Evolutionary conservation across 30 jellyfish, hydroid and myxozoan genomes (phyloP).

Genomic region (Chrysaora quinquecirrha): DNA sequence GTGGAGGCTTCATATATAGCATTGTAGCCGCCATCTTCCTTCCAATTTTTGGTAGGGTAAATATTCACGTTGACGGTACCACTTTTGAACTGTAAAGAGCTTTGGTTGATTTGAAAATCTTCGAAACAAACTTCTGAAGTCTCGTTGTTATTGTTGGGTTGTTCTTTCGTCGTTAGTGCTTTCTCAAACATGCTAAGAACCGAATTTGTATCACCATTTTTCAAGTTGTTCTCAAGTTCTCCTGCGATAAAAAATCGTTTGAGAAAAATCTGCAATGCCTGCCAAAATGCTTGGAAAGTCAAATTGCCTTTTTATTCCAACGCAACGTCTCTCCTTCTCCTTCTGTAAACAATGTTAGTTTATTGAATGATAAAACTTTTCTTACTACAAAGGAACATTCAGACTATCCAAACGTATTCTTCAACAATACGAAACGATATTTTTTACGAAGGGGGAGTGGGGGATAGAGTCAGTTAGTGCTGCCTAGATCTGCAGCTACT

Average conservation of each 20-base stretch:
- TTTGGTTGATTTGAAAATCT: slow-evolving; percentile 19
- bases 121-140: not conserved
- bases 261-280: not conserved
- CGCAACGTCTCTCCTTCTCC: no score
- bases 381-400: no score
- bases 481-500: no score
- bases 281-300: no score
- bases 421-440: no score
- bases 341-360: no score
- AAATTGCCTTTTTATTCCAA: no score
- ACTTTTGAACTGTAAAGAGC: slow-evolving; percentile 15
- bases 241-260: slow-evolving; percentile 4
- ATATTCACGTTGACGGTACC: slow-evolving; percentile 1
- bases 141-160: not conserved
- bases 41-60: slow-evolving; percentile 61
- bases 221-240: slow-evolving; percentile 33
- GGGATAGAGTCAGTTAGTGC: no score
- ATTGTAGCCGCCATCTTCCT: slow-evolving; percentile 13
- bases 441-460: no score
- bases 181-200: slow-evolving; percentile 23
- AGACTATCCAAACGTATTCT: no score
- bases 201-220: slow-evolving; percentile 26
- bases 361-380: no score
- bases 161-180: not conserved
- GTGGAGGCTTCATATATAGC: slow-evolving; percentile 56